Percentiles rank a stretch among this genome's conserved stretches.
Evolutionary conservation across 1,140 invertebrate genomes (phyloP).

Genomic region (Condylostylus longicornis): DNA sequence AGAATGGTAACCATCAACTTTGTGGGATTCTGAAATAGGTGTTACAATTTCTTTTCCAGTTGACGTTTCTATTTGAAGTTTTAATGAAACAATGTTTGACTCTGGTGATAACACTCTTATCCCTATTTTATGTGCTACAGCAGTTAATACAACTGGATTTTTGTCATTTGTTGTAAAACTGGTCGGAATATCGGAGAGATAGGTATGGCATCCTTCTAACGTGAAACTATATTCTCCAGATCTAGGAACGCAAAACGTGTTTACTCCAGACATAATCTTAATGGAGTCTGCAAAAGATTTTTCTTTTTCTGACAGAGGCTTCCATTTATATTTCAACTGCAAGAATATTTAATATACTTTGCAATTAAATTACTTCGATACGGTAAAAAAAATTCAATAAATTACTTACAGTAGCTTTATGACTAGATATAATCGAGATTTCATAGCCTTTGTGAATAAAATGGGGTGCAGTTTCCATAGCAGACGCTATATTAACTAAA

Average conservation of each 20-base stretch:
- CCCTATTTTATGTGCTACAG: conserved; percentile 33
- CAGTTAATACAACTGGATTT: conserved; percentile 27
- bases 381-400: conserved; percentile 12
- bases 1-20: conserved; percentile 26
- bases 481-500: conserved; percentile 47
- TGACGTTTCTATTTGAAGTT: conserved; percentile 26
- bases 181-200: conserved; percentile 35
- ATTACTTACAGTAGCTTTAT: conserved; percentile 40
- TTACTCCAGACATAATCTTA: conserved; percentile 34
- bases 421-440: conserved; percentile 46
- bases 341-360: neutral
- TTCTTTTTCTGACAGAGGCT: conserved; percentile 3
- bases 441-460: conserved; percentile 66
- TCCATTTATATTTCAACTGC: conserved; percentile 21
- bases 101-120: conserved; percentile 30
- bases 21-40: conserved; percentile 24
- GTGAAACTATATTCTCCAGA: conserved; percentile 58
- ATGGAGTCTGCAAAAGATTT: conserved; percentile 24
- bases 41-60: conserved; percentile 23
- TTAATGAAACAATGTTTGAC: conserved; percentile 25
- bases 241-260: conserved; percentile 49
- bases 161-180: conserved; percentile 23
- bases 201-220: conserved; percentile 70
- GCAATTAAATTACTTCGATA: neutral
- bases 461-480: conserved; percentile 45